Evolutionary conservation across 2,113 vertebrate species (phyloP), one percentile per base, ranked within the genome.

Genomic region (Paracanthobrama guichenoti): DNA sequence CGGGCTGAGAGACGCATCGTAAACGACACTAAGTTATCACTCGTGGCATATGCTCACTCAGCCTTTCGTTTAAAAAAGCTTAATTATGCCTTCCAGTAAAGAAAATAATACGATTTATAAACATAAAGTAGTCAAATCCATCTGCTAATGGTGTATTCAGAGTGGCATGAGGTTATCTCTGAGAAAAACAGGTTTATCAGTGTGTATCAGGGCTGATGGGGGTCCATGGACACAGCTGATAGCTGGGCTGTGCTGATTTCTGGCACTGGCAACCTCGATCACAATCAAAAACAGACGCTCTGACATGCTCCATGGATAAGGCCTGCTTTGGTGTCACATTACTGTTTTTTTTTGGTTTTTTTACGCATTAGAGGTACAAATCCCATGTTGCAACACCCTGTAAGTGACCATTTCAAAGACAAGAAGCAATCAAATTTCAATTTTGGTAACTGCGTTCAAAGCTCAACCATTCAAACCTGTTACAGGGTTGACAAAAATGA

Each of bases 1-100:
- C 59, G 35, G 42, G 64, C 55, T 64, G 20, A 53, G 35, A 57
- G 20, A 42, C 22, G 16, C 20, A 22, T 11, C 2, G 55, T 31
- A 64, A 79, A 84, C 50, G 31, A 77, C 14, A 24, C 1, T 46
- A 53, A 82, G 71, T 81, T 55, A 64, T 67, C 22, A 12, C 78
- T 81, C 3, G 22, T 28, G 6, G 53, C 50, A 57, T 60, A 62
- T 62, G 53, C 73, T 60, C 79, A 57, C 64, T 66, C 39, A 44
- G 44, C 35, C n/a, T 20, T 48, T 46, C 35, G 10, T 59, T 74
- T 22, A n/a, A 81, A 81, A 69, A 16, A 31, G 66, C 59, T 53
- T 66, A 35, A 84, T 80, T 84, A 59, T 22, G 31, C 66, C 66
- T 69, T 12, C 31, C 66, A 42, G 66, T 69, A 39, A 42, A 22